phyloP scores from a whole-genome alignment of 2,888 invertebrate species.

The Brenthis daphne region DNA sequence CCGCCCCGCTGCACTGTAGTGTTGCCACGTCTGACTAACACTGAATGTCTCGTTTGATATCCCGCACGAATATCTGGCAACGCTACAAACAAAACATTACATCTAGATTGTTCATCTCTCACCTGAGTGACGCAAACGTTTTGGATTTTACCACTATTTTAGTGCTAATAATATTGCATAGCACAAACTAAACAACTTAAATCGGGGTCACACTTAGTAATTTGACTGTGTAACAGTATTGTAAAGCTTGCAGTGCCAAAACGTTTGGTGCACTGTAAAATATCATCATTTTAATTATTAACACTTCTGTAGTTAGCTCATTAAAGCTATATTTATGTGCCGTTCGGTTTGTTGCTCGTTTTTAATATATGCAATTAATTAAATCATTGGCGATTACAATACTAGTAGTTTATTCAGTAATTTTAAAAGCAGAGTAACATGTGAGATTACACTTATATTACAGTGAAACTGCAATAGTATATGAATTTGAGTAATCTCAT shows the following conservation, averaged over 20 bases:
- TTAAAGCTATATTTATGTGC: slow-evolving; percentile 4
- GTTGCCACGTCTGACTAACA: slow-evolving; percentile 24
- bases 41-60: no score
- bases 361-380: background rate
- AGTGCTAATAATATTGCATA: no score
- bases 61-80: no score
- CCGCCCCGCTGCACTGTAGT: slow-evolving; percentile 46
- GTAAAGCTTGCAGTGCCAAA: background rate
- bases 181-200: no score
- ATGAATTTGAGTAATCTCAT: no score
- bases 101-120: background rate
- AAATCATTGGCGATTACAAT: background rate
- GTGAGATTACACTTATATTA: slow-evolving; percentile 7
- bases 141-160: background rate
- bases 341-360: background rate
- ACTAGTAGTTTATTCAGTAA: background rate
- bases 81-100: no score
- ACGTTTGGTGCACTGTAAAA: slow-evolving; percentile 10
- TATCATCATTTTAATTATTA: slow-evolving; percentile 7
- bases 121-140: slow-evolving; percentile 22
- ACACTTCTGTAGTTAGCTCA: slow-evolving; percentile 6
- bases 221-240: background rate
- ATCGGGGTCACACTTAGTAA: background rate
- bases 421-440: background rate
- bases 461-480: no score